These are phyloP conservation scores for Kryptolebias ocellatus DNA, from an alignment of 2,797 vertebrate genomes.

Conservation along the genomic window DNA sequence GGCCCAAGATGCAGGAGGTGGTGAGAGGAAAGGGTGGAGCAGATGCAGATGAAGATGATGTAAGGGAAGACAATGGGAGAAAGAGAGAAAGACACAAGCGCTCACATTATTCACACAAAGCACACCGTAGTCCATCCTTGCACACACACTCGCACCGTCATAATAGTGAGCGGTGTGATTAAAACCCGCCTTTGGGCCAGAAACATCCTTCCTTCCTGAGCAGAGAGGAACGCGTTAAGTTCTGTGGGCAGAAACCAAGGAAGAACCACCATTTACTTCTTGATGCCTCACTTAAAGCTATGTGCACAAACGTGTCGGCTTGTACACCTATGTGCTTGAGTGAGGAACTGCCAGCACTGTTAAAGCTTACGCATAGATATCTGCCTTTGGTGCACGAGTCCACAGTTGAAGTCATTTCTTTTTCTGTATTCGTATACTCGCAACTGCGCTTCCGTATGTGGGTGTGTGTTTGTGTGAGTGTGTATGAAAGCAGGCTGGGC, in stretches of 20 bases:
- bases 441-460: constrained; percentile 22
- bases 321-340: constrained; percentile 4
- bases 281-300: constrained; percentile 16
- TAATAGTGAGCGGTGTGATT: constrained; percentile 52
- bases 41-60: constrained; percentile 65
- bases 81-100: constrained; percentile 56
- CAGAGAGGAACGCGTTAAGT: constrained; percentile 44
- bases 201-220: constrained; percentile 49
- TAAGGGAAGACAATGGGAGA: constrained; percentile 46
- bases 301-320: constrained; percentile 12
- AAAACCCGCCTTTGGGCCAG: constrained; percentile 53
- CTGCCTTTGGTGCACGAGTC: constrained; percentile 12
- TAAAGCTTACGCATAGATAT: constrained; percentile 16
- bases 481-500: constrained; percentile 58
- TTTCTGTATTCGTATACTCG: constrained; percentile 28
- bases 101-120: constrained; percentile 60
- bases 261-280: constrained; percentile 46
- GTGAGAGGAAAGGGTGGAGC: constrained; percentile 35
- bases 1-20: constrained; percentile 47
- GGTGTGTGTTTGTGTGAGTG: constrained; percentile 41
- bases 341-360: background rate
- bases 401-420: constrained; percentile 38
- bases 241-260: constrained; percentile 44
- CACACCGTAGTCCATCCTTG: constrained; percentile 30
- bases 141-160: constrained; percentile 25